These are phyloP conservation scores for Psylliodes chrysocephalus DNA, from an alignment of 2,888 invertebrate species.

Conservation along the genomic window DNA sequence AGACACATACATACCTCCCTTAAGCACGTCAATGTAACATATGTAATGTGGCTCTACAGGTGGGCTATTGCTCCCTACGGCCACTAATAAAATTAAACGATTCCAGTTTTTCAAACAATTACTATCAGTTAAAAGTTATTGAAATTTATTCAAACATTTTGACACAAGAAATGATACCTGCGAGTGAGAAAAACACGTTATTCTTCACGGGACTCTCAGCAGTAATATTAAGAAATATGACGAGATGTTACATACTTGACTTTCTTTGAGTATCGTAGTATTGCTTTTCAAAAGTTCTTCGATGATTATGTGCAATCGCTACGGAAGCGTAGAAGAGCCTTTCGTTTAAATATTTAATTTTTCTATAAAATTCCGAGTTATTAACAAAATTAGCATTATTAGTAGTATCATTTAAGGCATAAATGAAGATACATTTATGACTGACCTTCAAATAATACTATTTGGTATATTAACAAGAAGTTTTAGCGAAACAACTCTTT, in stretches of 20 bases:
- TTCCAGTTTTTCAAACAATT: constrained; percentile 56
- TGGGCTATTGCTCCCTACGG: constrained; percentile 57
- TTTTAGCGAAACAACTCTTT: too few species aligned
- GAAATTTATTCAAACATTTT: constrained; percentile 62
- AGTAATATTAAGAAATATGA: constrained; percentile 32
- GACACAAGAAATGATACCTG: constrained; percentile 47
- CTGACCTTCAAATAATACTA: too few species aligned
- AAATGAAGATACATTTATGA: too few species aligned
- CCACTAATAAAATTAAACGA: constrained; percentile 61
- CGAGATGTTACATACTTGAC: constrained; percentile 4
- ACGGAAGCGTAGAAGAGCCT: too few species aligned
- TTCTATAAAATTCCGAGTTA: too few species aligned
- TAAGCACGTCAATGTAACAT: constrained; percentile 55
- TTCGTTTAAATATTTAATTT: too few species aligned
- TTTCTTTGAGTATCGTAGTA: constrained; percentile 1
- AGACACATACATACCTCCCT: not conserved
- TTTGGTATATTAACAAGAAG: too few species aligned
- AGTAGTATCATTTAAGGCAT: too few species aligned
- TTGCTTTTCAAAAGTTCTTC: not conserved
- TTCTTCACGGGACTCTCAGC: constrained; percentile 39
- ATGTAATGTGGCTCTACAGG: constrained; percentile 59
- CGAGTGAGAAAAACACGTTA: constrained; percentile 38
- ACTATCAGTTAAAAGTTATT: constrained; percentile 60
- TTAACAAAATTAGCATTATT: too few species aligned
- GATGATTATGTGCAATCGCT: too few species aligned